These are phyloP conservation scores for Toxotes jaculatrix DNA, from an alignment of 2,113 vertebrate species.

Conservation along the genomic window DNA sequence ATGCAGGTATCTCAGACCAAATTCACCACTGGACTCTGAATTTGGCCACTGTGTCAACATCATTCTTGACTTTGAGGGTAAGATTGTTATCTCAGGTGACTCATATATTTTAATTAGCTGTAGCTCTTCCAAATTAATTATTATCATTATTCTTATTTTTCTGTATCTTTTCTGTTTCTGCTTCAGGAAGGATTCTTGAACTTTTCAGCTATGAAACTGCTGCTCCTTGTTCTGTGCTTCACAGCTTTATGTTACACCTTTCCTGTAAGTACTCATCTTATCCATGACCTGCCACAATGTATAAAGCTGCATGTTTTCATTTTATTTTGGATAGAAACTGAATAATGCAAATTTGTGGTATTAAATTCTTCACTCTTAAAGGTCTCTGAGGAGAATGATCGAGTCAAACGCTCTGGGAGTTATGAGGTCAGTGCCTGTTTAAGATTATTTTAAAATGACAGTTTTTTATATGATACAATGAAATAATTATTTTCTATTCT, in stretches of 20 bases:
- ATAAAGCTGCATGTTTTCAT: neutral
- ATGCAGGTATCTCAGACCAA: neutral
- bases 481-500: neutral
- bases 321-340: neutral
- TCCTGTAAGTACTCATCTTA: conserved; percentile 14
- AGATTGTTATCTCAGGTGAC: neutral
- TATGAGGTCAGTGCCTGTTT: conserved; percentile 14
- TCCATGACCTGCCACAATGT: neutral
- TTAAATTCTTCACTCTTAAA: conserved; percentile 5
- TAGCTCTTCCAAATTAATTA: neutral
- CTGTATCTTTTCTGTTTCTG: neutral
- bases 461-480: too few relatives aligned
- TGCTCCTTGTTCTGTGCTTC: conserved; percentile 5
- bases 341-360: neutral
- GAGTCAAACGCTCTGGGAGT: conserved; percentile 10
- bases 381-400: conserved; percentile 19
- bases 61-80: neutral
- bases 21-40: neutral
- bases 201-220: conserved; percentile 24
- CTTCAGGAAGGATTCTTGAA: neutral
- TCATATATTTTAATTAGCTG: neutral
- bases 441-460: neutral
- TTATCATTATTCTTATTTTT: neutral
- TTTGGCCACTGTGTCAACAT: neutral
- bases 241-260: conserved; percentile 6